Conservation (phyloP, 2,888 invertebrate species). For the Agriotes lineatus region DNA sequence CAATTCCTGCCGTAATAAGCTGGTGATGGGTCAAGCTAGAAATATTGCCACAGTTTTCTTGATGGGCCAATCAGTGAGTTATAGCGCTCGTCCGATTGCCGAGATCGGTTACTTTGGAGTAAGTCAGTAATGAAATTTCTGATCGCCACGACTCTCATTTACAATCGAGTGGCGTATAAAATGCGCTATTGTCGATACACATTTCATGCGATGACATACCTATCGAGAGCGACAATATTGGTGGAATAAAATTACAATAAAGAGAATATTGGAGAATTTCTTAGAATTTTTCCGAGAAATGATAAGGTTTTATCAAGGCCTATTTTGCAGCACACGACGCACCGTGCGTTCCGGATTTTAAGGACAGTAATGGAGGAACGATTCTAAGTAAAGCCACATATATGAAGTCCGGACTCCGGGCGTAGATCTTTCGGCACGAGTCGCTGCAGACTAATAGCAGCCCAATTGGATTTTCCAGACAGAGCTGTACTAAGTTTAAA, state of each 20-base stretch:
- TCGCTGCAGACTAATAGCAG: constrained; percentile 48
- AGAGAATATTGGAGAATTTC: constrained; percentile 24
- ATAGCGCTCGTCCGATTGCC: constrained; percentile 55
- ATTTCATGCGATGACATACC: constrained; percentile 28
- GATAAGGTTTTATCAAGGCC: constrained; percentile 18
- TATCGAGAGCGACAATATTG: constrained; percentile 22
- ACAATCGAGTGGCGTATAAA: constrained; percentile 23
- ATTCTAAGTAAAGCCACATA: constrained; percentile 26
- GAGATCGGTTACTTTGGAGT: constrained; percentile 50
- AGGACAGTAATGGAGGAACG: constrained; percentile 18
- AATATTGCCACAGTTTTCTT: constrained; percentile 60
- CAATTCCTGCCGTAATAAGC: constrained; percentile 61
- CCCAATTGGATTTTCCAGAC: constrained; percentile 42
- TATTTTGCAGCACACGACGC: neutral
- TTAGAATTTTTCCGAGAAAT: constrained; percentile 3
- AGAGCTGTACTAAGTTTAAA: constrained; percentile 34
- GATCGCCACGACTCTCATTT: constrained; percentile 25
- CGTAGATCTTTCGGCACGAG: constrained; percentile 50
- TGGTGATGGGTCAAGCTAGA: constrained; percentile 55
- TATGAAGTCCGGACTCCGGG: constrained; percentile 47
- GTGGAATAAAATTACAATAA: constrained; percentile 36
- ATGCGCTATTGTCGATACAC: constrained; percentile 34
- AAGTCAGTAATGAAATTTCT: constrained; percentile 40
- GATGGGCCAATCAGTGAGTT: constrained; percentile 61
- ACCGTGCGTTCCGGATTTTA: constrained; percentile 6